Evolutionary conservation across 2,888 invertebrate genomes (phyloP).

Genomic region (Sisyra nigra): DNA sequence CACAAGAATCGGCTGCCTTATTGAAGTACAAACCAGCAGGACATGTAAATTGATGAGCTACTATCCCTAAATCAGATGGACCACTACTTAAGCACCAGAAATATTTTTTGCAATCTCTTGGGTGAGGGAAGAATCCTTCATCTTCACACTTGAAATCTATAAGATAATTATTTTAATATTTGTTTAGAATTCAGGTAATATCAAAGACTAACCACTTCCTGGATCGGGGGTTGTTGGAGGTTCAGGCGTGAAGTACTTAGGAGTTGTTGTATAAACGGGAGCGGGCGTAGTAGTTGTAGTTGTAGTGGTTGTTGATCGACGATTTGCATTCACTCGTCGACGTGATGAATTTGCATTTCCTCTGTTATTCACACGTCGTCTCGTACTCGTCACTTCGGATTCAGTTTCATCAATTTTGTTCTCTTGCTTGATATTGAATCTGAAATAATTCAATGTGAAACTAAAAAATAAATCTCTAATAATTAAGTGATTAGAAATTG

Average conservation of each 20-base stretch:
- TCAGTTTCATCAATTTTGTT: constrained; percentile 2
- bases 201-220: constrained; percentile 45
- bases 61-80: constrained; percentile 74
- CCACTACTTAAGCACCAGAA: constrained; percentile 89
- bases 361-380: neutral
- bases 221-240: constrained; percentile 84
- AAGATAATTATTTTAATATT: neutral
- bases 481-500: too few relatives aligned
- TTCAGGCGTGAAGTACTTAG: constrained; percentile 48
- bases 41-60: constrained; percentile 85
- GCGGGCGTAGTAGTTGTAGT: constrained; percentile 37
- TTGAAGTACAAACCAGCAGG: constrained; percentile 84
- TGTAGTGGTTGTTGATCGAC: constrained; percentile 17
- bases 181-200: neutral
- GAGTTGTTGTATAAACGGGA: constrained; percentile 27
- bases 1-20: constrained; percentile 81
- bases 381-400: neutral
- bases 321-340: neutral
- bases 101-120: constrained; percentile 85
- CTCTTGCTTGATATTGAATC: neutral
- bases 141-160: constrained; percentile 81
- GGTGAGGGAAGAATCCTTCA: constrained; percentile 85
- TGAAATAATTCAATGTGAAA: too few relatives aligned
- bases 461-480: too few relatives aligned
- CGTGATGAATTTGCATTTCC: too few relatives aligned